Evolutionary conservation across 2,113 vertebrate genomes (phyloP).

Genomic region (Anser brachyrhynchus): DNA sequence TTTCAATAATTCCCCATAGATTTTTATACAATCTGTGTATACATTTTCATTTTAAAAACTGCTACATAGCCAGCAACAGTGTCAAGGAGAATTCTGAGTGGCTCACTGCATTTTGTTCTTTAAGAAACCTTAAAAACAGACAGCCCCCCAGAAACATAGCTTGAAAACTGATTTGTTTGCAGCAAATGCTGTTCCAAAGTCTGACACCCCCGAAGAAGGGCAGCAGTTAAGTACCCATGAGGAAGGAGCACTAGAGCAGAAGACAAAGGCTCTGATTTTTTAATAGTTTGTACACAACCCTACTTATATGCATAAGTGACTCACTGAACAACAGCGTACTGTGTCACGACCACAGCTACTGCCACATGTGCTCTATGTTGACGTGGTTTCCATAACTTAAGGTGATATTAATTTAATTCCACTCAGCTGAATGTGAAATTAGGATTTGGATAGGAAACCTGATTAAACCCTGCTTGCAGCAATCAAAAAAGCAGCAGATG

Average conservation of each 20-base stretch:
- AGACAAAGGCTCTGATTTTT: neutral
- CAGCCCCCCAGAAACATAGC: neutral
- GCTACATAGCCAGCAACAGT: neutral
- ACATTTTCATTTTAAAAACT: neutral
- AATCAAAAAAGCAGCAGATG: neutral
- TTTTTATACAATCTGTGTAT: neutral
- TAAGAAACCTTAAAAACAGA: neutral
- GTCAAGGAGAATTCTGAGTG: neutral
- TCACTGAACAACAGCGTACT: neutral
- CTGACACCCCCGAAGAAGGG: neutral
- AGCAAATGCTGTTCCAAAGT: neutral
- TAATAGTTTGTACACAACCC: neutral
- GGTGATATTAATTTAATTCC: too few species aligned
- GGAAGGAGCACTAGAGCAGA: rapidly evolving
- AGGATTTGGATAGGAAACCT: neutral
- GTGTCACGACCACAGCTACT: too few species aligned
- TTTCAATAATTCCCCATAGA: neutral
- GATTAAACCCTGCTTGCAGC: neutral
- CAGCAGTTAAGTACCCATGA: neutral
- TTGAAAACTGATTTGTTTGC: neutral
- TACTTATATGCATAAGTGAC: neutral
- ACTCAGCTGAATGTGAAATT: neutral
- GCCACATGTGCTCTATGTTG: neutral
- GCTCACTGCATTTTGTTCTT: neutral
- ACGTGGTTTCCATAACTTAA: neutral